Evolutionary conservation across 92 coral and sea anemone genomes (phyloP), one percentile per base, ranked within the genome.

Genomic region (Porites cylindrica): DNA sequence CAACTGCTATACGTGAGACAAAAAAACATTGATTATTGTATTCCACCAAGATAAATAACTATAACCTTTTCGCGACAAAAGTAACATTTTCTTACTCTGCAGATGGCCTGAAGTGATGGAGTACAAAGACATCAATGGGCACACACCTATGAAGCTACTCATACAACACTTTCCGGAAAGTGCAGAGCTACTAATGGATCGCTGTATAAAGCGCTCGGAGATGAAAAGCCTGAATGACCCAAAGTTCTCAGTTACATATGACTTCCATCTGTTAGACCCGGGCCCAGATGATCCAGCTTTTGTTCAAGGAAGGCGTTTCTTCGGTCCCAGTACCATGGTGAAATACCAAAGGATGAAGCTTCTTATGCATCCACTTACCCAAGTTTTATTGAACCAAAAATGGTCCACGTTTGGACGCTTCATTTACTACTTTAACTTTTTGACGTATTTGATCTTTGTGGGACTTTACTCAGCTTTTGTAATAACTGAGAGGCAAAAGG

Each of bases 261-360:
- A 95, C 84, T 95, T 95, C 81, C 62, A 65, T 32, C 80, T 91
- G 8, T 93, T 95, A 0, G 98, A 95, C 86, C 97, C 98, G 86
- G 98, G 98, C 59, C 98, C 98, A 14, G 95, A 93, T 66, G 97
- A 94, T 43, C 90, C 87, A 56, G 93, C 87, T 8, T 74, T 59
- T 14, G 71, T 71, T 16, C 64, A 71, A 10, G 93, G 93, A 14
- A 79, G 86, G 32, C 91, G 96, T 6, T 95, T 89, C 75, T 92
- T 94, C 71, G 97, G 92, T 4, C 97, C 97, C 21, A 20, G 75
- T 32, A 71, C 88, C 76, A 94, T 94, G 97, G 92, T 89, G 73
- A 76, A 91, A 58, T 51, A 85, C 82, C 73, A 71, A 3, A 89
- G 86, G 14, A 85, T 69, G 54, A 78, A 72, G 10, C 84, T 95